Percentiles rank a stretch among this genome's conserved stretches.
phyloP scores from a whole-genome alignment of 2,888 invertebrate species.

The Opisthograptis luteolata region DNA sequence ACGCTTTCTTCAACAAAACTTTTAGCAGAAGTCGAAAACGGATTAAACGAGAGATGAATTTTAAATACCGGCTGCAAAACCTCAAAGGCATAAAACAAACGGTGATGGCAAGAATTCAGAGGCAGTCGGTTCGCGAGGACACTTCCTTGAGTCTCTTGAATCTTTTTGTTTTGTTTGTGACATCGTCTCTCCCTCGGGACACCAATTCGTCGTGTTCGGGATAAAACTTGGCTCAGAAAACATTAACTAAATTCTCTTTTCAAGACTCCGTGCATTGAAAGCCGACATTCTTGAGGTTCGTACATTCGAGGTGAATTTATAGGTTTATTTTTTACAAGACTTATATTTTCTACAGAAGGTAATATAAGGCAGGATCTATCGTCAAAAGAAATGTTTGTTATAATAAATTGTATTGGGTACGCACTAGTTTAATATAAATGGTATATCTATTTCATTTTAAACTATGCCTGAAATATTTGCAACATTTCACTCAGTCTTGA shows the following conservation, averaged over 20 bases:
- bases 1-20: constrained; percentile 35
- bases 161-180: constrained; percentile 59
- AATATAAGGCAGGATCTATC: no score
- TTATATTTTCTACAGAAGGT: not conserved
- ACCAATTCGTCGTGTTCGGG: constrained; percentile 50
- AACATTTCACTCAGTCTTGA: no score
- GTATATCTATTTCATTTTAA: no score
- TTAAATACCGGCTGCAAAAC: constrained; percentile 41
- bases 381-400: no score
- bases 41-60: constrained; percentile 40
- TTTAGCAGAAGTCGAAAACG: constrained; percentile 40
- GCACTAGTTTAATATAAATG: no score
- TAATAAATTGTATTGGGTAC: no score
- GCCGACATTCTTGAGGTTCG: constrained; percentile 16
- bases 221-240: constrained; percentile 50
- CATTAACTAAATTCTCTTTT: constrained; percentile 47
- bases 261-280: constrained; percentile 32
- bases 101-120: constrained; percentile 48
- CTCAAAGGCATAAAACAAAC: constrained; percentile 28
- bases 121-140: constrained; percentile 46
- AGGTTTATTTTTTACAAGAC: constrained; percentile 8
- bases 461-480: no score
- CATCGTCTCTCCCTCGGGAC: constrained; percentile 42
- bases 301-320: constrained; percentile 24
- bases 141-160: constrained; percentile 51